Conservation (phyloP, 1,140 invertebrate genomes). For the Magallana angulata region DNA sequence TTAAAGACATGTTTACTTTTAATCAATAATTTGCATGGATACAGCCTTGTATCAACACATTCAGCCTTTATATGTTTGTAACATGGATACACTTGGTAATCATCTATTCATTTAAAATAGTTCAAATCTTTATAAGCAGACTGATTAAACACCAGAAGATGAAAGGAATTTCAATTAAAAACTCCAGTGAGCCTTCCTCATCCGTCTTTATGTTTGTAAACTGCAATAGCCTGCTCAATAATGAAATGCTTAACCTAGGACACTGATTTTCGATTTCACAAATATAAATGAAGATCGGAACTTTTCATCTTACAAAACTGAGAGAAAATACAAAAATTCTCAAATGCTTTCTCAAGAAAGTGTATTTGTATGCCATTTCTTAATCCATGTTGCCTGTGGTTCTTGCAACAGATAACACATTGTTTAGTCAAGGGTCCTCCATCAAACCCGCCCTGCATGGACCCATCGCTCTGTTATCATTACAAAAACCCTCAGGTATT, state of each 20-base stretch:
- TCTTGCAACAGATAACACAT: slow-evolving; percentile 31
- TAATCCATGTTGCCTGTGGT: not conserved
- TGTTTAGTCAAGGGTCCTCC: slow-evolving; percentile 12
- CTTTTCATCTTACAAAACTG: not conserved
- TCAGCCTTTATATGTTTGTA: not conserved
- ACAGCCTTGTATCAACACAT: not conserved
- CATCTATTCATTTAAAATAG: not conserved
- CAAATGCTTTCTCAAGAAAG: not conserved
- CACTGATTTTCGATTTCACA: not conserved
- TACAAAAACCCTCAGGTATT: slow-evolving; percentile 6
- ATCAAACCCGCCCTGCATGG: not conserved
- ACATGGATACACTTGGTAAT: not conserved
- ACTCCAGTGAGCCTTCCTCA: not conserved
- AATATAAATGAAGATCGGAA: not conserved
- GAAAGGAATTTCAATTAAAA: slow-evolving; percentile 30
- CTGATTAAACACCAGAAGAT: not conserved
- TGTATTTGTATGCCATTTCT: not conserved
- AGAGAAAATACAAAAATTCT: not conserved
- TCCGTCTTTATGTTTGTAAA: not conserved
- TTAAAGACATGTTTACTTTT: slow-evolving; percentile 5
- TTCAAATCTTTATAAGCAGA: not conserved
- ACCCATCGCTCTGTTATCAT: not conserved
- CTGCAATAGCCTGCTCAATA: not conserved
- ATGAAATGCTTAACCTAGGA: not conserved
- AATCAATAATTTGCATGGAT: slow-evolving; percentile 12